Base-by-base conservation (phyloP, 2,888 invertebrate species). In the Lasioglossum morio region DNA sequence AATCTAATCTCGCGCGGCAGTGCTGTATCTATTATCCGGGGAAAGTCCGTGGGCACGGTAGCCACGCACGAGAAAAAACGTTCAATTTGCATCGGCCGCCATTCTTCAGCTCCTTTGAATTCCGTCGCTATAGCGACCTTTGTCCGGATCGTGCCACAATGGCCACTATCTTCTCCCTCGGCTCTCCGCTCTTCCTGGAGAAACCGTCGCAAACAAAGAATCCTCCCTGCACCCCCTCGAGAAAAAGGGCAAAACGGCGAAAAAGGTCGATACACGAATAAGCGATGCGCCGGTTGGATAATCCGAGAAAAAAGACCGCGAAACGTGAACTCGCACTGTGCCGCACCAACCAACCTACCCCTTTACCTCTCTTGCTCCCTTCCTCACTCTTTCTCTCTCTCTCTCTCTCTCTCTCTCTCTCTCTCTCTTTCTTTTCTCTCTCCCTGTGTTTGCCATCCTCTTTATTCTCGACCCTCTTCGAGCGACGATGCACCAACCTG, bases 141-240 rank as follows among this genome's bases (percentile, higher is more conserved):
- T 94, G 94, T 94, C 93, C 94, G 92, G 94, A 93, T 94, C 94
- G 93, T 94, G 93, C 92, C 89, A 94, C 94, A 94, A 94, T 94
- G 94, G 94, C 94, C 91, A 94, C 94, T 94, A 93, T 92, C 94
- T 93, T 91, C 90, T 92, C 90, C 88, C 92, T 88, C 83, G 85
- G 83, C 89, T 89, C 91, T 91, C 88, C 85, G 77, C 87, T 91
- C 92, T 92, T 92, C 91, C 92, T 90, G 92, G 91, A 92, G 94
- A 93, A 94, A 94, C 94, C 93, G 94, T 94, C 93, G 94, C 94
- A 94, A 95, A 95, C 95, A 95, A 95, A 95, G 95, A 95, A 94
- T 95, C 94, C 94, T 92, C 92, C 93, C 91, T 88, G 86, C 86
- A 91, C 91, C 86, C 90, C 88, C 89, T 86, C 57, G 88, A 91